Evolutionary conservation across 2,113 vertebrate genomes (phyloP).

Genomic region (Colaptes auratus): DNA sequence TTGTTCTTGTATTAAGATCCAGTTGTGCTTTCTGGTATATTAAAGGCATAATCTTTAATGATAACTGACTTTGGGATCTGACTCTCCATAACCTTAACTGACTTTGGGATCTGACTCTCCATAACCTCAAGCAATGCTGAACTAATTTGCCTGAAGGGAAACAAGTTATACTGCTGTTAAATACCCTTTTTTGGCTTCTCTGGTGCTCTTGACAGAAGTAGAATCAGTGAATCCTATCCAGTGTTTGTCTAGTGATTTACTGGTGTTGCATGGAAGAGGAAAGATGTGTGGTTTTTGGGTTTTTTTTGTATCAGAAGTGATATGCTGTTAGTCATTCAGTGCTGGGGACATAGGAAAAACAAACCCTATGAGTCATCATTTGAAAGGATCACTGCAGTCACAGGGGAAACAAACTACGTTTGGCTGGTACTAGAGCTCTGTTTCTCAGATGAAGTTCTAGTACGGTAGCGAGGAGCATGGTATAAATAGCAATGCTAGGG

Average conservation of each 20-base stretch:
- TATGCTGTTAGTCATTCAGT: neutral
- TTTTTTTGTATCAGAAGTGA: neutral
- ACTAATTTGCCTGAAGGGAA: neutral
- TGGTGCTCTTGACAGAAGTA: neutral
- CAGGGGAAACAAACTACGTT: fast-evolving
- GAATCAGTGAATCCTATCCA: neutral
- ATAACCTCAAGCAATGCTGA: neutral
- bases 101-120: too few species aligned
- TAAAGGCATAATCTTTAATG: neutral
- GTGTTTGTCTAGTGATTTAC: neutral
- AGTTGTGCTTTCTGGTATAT: neutral
- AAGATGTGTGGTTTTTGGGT: neutral
- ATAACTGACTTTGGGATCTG: neutral
- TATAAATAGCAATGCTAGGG: constrained; percentile 60
- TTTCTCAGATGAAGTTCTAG: neutral
- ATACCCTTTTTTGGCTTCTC: neutral
- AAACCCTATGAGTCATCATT: neutral
- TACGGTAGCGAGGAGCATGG: neutral
- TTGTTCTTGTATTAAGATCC: neutral
- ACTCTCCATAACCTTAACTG: too few species aligned
- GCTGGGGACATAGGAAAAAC: neutral
- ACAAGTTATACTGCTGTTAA: neutral
- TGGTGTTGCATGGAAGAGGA: neutral
- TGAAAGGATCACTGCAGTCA: neutral
- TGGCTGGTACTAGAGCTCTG: neutral